A percentile compares a stretch with the other conserved stretches of the same genome.
These are phyloP conservation scores for Armadillidium nasatum DNA, from an alignment of 1,140 invertebrate genomes.

Conservation along the genomic window DNA sequence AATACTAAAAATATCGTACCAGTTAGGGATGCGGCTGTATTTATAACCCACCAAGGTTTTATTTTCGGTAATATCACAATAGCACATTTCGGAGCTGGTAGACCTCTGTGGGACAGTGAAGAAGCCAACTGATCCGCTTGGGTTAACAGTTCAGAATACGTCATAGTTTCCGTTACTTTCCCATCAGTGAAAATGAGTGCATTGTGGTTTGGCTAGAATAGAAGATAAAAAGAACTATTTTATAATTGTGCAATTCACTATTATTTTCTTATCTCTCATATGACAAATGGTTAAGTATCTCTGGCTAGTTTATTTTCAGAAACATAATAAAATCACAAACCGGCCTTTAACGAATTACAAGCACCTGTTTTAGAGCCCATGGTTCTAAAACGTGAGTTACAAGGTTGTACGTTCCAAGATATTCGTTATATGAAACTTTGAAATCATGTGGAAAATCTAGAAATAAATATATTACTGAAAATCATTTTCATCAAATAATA, in stretches of 20 bases:
- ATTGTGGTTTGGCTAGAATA: neutral
- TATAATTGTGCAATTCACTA: neutral
- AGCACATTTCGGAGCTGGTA: conserved; percentile 37
- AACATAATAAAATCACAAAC: too few relatives aligned
- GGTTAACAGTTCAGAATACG: neutral
- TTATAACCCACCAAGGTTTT: conserved; percentile 53
- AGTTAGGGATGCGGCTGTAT: conserved; percentile 48
- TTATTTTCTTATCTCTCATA: neutral
- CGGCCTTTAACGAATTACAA: neutral
- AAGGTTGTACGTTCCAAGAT: neutral
- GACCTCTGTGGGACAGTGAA: neutral
- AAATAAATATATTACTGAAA: too few relatives aligned
- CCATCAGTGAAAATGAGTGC: neutral
- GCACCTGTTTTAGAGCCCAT: conserved; percentile 3
- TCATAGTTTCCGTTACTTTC: neutral
- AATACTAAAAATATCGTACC: conserved; percentile 27
- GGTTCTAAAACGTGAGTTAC: neutral
- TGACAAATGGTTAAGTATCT: too few relatives aligned
- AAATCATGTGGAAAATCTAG: too few relatives aligned
- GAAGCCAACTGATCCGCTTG: neutral
- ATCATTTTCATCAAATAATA: too few relatives aligned
- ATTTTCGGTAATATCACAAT: conserved; percentile 51
- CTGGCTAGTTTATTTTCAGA: too few relatives aligned
- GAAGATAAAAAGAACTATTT: neutral
- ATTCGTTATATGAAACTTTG: neutral